A percentile compares a stretch with the other conserved stretches of the same genome.
These are phyloP conservation scores for Tetragonula clypearis DNA, from an alignment of 1,140 invertebrate species.

Conservation along the genomic window DNA sequence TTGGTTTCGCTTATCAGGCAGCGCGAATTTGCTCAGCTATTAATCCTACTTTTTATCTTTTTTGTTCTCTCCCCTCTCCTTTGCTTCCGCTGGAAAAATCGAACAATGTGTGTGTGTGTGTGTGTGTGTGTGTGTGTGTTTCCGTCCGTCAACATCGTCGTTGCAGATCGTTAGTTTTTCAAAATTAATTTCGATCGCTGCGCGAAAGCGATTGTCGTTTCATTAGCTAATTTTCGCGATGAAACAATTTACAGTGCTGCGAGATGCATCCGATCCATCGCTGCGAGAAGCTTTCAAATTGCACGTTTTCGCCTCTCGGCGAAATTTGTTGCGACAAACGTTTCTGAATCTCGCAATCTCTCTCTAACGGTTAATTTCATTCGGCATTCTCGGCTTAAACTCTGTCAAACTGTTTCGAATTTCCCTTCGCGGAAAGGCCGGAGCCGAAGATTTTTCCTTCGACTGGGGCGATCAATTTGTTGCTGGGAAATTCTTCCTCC, in stretches of 20 bases:
- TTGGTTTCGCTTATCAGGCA: constrained; percentile 61
- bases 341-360: too few relatives aligned
- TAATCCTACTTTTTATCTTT: constrained; percentile 57
- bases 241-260: not conserved
- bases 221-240: not conserved
- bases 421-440: too few relatives aligned
- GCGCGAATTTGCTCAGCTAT: constrained; percentile 61
- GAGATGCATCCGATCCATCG: not conserved
- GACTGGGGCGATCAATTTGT: not conserved
- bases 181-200: not conserved
- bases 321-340: too few relatives aligned
- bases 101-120: not conserved
- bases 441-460: not conserved
- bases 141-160: not conserved
- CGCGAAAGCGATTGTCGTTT: not conserved
- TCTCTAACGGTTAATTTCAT: too few relatives aligned
- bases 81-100: constrained; percentile 43
- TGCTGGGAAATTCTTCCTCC: not conserved
- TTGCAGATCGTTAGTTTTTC: not conserved
- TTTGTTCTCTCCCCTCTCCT: not conserved
- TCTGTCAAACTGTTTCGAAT: too few relatives aligned
- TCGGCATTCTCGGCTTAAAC: too few relatives aligned
- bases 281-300: not conserved
- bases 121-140: too few relatives aligned
- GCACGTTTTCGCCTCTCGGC: too few relatives aligned